Base-by-base conservation (phyloP, 2,888 invertebrate genomes). In the Pseudococcus viburni region DNA sequence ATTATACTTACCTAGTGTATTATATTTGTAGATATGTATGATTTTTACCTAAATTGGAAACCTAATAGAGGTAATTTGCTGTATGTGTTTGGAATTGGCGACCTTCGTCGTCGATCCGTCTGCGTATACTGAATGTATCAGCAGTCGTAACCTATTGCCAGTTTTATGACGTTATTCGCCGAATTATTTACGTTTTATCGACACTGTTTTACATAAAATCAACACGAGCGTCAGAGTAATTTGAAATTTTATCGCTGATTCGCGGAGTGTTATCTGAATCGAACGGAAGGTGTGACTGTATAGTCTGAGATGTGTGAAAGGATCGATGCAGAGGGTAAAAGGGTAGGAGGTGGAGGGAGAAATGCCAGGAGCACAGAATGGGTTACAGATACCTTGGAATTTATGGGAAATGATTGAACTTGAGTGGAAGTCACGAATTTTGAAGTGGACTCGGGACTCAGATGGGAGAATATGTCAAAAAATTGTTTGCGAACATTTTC, bases 11-110 rank as follows among this genome's bases (percentile, higher is more conserved):
- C 39, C 6, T 64, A 68, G 8, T 68, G n/a, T 1, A n/a, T 19
- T 59, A 33, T 7, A n/a, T 59, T 4, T 8, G 7, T 42, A 80
- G 7, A 46, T 83, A 6, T 0, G 15, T 83, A 83, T 46, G 42
- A 83, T 46, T 83, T 83, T 83, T 83, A 83, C 46, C 80, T 83
- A 83, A 83, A 83, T 83, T 83, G 80, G 80, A 42, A 83, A 83
- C 80, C 19, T 83, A 83, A 83, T 83, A 83, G 80, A 33, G 19
- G 80, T 83, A 83, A 83, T 83, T 83, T 83, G 80, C 9, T 80
- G 80, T 77, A 19, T 42, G 17, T 83, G 46, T 83, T 83, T 83
- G 42, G 19, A 83, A 42, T 83, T 33, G 11, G 19, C 80, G 80
- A 83, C 80, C 80, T 83, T 83, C 80, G 46, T 83, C 12, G 42